Evolutionary conservation across 2,888 invertebrate species (phyloP).

Genomic region (Fabriciana adippe): DNA sequence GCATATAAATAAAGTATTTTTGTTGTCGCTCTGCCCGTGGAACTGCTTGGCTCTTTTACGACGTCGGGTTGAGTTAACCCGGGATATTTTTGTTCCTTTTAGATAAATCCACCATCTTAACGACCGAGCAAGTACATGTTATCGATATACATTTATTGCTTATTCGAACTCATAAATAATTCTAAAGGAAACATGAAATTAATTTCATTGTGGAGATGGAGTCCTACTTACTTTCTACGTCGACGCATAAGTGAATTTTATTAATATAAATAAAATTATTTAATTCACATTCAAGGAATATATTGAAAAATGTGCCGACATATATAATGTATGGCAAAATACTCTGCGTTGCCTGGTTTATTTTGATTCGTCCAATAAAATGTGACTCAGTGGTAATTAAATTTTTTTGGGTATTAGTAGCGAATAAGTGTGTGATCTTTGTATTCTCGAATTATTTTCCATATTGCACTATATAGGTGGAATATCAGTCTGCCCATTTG

Average conservation of each 20-base stretch:
- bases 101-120: constrained; percentile 79
- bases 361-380: too few relatives aligned
- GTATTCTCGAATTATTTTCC: too few relatives aligned
- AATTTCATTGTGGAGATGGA: constrained; percentile 71
- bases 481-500: too few relatives aligned
- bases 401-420: too few relatives aligned
- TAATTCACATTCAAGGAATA: not conserved
- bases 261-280: not conserved
- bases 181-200: constrained; percentile 75
- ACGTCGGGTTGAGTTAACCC: constrained; percentile 69
- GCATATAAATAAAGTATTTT: constrained; percentile 83
- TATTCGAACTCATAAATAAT: constrained; percentile 79
- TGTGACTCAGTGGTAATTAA: too few relatives aligned
- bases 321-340: too few relatives aligned
- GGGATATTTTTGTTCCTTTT: constrained; percentile 79
- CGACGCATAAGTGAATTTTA: constrained; percentile 20
- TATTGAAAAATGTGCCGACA: too few relatives aligned
- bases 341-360: too few relatives aligned
- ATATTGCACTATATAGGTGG: too few relatives aligned
- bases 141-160: constrained; percentile 79
- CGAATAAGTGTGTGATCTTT: too few relatives aligned
- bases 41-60: constrained; percentile 75
- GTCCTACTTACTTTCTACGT: constrained; percentile 38
- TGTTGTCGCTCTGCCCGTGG: constrained; percentile 70
- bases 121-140: constrained; percentile 79